A percentile compares a stretch with the other conserved stretches of the same genome.
Conservation (phyloP, 2,113 vertebrate species). For the Scophthalmus maximus region DNA sequence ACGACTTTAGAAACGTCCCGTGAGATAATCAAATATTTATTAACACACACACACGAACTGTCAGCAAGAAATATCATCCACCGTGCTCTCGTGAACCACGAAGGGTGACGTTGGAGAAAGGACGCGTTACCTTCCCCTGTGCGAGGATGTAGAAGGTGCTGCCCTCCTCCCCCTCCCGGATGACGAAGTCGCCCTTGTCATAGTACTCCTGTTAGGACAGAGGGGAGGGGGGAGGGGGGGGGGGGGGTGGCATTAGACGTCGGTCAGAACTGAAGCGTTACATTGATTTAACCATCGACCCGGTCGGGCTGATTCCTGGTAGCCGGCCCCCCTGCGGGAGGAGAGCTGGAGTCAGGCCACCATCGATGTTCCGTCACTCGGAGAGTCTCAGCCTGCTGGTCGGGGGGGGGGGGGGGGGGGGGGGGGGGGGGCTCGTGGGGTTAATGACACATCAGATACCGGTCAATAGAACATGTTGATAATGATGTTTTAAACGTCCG, state of each 20-base stretch:
- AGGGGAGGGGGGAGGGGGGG: not conserved
- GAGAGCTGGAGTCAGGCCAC: not conserved
- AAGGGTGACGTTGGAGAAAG: no score
- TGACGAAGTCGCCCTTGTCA: conserved; percentile 83
- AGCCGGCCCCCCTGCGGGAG: conserved; percentile 32
- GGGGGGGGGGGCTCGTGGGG: not conserved
- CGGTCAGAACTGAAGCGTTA: conserved; percentile 33
- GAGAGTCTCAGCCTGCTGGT: no score
- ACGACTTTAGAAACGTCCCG: no score
- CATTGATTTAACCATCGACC: conserved; percentile 56
- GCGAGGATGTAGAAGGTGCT: conserved; percentile 86
- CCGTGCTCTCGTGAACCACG: no score
- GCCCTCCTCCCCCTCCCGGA: conserved; percentile 84
- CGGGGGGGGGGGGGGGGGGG: not conserved
- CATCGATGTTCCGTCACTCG: not conserved
- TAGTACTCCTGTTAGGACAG: conserved; percentile 79
- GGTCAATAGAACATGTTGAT: no score
- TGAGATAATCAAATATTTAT: no score
- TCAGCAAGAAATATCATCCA: no score
- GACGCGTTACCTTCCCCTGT: conserved; percentile 83
- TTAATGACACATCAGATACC: not conserved
- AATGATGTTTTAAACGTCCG: no score
- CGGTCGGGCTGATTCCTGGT: conserved; percentile 53
- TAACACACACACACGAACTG: no score
- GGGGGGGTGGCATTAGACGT: not conserved